Base-by-base conservation (phyloP, 2,888 invertebrate species). In the Acrobasis repandana region DNA sequence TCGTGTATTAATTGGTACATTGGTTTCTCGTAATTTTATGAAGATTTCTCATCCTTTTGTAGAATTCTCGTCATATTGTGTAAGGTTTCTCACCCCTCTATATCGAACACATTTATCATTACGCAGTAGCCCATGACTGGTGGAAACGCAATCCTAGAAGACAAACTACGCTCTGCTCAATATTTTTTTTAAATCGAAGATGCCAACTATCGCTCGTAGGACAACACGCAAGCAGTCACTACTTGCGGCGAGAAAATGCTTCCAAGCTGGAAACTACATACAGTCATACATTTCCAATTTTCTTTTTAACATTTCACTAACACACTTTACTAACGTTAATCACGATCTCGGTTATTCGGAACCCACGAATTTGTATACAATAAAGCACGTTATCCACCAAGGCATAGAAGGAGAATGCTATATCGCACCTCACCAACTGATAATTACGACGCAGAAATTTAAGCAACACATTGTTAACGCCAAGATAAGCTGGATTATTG, bases 341-440 rank as follows among this genome's bases (percentile, higher is more conserved):
- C 51, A 51, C 51, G n/a, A 33, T 33, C n/a, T n/a, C 14, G 3
- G 11, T 43, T 43, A 43, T n/a, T 43, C 43, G 14, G n/a, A 43
- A 61, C 58, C 61, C 61, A 59, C 36, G 56, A 38, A 54, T 61
- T 61, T 59, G 48, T 47, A 57, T 46, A 62, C 38, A 49, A 52
- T 57, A 52, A 43, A 58, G 56, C 57, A 48, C 16, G 28, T 2
- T 14, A 14, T 43, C 43, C 14, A 43, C n/a, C 14, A 43, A 43
- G n/a, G n/a, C 43, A 43, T 10, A 38, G 38, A 14, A 14, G 10
- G 3, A 1, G 4, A 3, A 36, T 34, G 14, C 14, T 38, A 3
- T 20, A 20, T 20, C 20, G 20, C 20, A 20, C 20, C 20, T 20
- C 20, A 20, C 20, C 20, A 4, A 2, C 20, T 20, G 20, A 20